phyloP scores from a whole-genome alignment of 92 coral and sea anemone species.

The Umimayanthus chanpuru region DNA sequence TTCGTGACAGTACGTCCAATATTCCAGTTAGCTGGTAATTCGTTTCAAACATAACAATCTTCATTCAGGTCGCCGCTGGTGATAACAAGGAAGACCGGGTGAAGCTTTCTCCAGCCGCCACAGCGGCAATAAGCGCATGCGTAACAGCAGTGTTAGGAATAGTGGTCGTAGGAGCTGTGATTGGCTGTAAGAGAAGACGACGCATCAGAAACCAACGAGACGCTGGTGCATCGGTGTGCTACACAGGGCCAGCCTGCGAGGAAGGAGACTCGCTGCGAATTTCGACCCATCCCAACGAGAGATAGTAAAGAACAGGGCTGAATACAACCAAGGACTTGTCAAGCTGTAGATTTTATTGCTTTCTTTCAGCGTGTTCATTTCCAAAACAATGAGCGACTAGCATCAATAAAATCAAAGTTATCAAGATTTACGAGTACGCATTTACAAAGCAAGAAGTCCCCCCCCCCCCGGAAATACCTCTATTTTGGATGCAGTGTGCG shows the following conservation, averaged over 20 bases:
- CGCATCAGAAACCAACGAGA: slow-evolving; percentile 27
- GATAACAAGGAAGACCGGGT: slow-evolving; percentile 14
- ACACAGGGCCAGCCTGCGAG: slow-evolving; percentile 28
- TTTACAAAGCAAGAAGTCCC: too few relatives aligned
- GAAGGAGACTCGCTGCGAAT: background rate
- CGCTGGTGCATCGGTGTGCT: slow-evolving; percentile 41
- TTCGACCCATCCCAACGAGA: background rate
- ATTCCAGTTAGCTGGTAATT: too few relatives aligned
- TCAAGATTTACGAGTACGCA: too few relatives aligned
- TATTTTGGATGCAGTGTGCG: too few relatives aligned
- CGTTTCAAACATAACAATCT: background rate
- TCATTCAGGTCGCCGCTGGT: slow-evolving; percentile 10
- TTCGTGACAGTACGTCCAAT: too few relatives aligned
- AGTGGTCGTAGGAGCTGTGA: slow-evolving; percentile 56
- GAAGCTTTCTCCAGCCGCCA: slow-evolving; percentile 57
- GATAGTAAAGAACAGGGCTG: background rate
- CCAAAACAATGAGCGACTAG: too few relatives aligned
- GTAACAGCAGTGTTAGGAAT: slow-evolving; percentile 66
- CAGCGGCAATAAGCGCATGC: slow-evolving; percentile 76
- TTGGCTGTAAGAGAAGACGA: slow-evolving; percentile 55
- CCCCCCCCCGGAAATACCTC: too few relatives aligned
- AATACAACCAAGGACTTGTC: background rate
- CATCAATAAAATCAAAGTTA: too few relatives aligned
- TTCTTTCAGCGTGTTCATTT: too few relatives aligned
- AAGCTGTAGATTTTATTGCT: background rate